Conservation (phyloP, 2,797 vertebrate species). For the Mus caroli region DNA sequence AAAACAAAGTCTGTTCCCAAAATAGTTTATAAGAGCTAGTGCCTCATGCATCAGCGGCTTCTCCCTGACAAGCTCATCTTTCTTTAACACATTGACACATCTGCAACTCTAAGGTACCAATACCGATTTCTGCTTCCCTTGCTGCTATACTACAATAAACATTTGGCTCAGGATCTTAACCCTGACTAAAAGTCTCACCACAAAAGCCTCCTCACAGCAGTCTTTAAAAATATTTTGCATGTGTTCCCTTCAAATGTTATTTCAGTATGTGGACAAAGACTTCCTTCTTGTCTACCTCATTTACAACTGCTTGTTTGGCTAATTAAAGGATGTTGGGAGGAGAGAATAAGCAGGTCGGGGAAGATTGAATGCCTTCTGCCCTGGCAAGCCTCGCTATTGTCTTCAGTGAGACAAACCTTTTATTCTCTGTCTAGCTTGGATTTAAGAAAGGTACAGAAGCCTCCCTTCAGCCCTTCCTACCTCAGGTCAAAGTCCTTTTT, state of each 20-base stretch:
- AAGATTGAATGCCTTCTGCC: neutral
- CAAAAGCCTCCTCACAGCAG: conserved; percentile 1
- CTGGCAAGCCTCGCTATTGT: neutral
- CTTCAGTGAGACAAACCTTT: conserved; percentile 51
- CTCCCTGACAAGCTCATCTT: conserved; percentile 11
- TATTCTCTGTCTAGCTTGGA: conserved; percentile 1
- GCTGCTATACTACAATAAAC: neutral
- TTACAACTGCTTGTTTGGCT: neutral
- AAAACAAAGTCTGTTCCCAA: neutral
- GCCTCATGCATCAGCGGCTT: neutral
- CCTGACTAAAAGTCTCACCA: conserved; percentile 21
- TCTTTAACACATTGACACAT: neutral
- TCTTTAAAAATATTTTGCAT: conserved; percentile 41
- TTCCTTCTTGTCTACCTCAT: neutral
- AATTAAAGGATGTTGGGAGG: conserved; percentile 38
- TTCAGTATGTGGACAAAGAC: conserved; percentile 53
- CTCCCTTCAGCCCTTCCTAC: neutral
- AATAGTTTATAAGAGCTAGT: neutral
- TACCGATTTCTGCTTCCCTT: conserved; percentile 9
- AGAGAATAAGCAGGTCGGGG: neutral
- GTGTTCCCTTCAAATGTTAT: conserved; percentile 45
- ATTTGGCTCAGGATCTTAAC: conserved; percentile 34
- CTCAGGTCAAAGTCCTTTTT: conserved; percentile 56
- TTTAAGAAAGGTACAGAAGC: neutral
- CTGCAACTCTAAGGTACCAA: conserved; percentile 5